Conservation (phyloP, 2,888 invertebrate genomes). For the Hypsopygia costalis region DNA sequence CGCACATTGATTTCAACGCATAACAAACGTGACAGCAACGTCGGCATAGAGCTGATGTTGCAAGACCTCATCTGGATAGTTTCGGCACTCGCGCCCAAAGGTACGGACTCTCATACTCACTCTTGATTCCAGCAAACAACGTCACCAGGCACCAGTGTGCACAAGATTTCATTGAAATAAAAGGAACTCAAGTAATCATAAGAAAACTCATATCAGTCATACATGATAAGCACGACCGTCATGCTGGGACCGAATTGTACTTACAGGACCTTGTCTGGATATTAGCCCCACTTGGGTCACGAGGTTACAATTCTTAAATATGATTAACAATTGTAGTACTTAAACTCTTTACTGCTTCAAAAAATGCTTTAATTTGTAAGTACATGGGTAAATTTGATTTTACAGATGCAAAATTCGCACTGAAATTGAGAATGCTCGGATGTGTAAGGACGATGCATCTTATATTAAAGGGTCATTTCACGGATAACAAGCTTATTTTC, state of each 20-base stretch:
- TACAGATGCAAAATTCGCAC: constrained; percentile 82
- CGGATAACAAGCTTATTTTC: constrained; percentile 79
- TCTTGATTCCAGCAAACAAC: constrained; percentile 68
- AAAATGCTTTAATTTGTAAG: constrained; percentile 5
- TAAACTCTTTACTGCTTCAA: no score
- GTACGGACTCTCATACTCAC: constrained; percentile 41
- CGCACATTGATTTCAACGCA: constrained; percentile 76
- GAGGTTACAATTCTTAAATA: constrained; percentile 48
- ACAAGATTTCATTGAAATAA: constrained; percentile 65
- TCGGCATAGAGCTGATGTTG: constrained; percentile 73
- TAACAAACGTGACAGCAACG: constrained; percentile 72
- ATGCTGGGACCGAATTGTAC: constrained; percentile 62
- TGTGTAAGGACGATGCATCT: constrained; percentile 82
- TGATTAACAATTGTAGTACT: not conserved
- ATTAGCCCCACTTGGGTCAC: constrained; percentile 73
- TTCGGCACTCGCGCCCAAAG: constrained; percentile 79
- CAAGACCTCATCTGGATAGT: constrained; percentile 82
- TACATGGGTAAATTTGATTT: not conserved
- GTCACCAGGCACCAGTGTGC: constrained; percentile 62
- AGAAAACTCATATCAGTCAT: constrained; percentile 64
- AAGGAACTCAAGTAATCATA: constrained; percentile 75
- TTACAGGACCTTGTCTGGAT: constrained; percentile 80
- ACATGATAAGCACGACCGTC: constrained; percentile 68
- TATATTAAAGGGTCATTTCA: constrained; percentile 80
- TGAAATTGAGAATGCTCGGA: constrained; percentile 82